Evolutionary conservation across 2,797 vertebrate species (phyloP), one percentile per base, ranked within the genome.

Genomic region (Platyrinchus mystaceus): DNA sequence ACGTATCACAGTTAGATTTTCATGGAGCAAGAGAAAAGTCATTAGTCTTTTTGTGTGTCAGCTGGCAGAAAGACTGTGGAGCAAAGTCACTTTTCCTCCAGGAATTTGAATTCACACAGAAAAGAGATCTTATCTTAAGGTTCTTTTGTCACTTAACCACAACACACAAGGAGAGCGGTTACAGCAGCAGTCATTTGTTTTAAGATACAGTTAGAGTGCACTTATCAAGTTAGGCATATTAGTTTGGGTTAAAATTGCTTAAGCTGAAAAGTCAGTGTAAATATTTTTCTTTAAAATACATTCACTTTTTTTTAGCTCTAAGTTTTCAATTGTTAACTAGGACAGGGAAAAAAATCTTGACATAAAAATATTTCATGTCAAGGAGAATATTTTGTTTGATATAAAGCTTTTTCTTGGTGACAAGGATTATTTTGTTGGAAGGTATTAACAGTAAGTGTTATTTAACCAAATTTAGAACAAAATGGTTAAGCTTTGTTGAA

Each of bases 41-140:
- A 74, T 95, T 60, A 87, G 59, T 89, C 67, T 94, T 79, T 59
- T n/a, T 47, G 36, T 34, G 46, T 52, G 85, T 62, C 88, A 92
- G n/a, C 70, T 83, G 41, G 71, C 68, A 93, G 50, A 55, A 78
- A 66, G 15, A 53, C 43, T 22, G 16, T 39, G 47, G 27, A 90
- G 53, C 28, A 46, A 90, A 76, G 81, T 69, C 63, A 70, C 49
- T 93, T 89, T 67, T 87, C 56, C 71, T 74, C 41, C 37, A 49
- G 47, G 63, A 95, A 82, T 86, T 21, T 19, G 50, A 83, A 80
- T 87, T 85, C 37, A 28, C 9, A 20, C 13, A 14, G 28, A 62
- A 68, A 19, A 78, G 18, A 53, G 21, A 71, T 49, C 19, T 74
- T 49, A 13, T 68, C 47, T 66, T 46, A 30, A 83, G 66, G 12